Base-by-base conservation (phyloP, 2,888 invertebrate species). In the Acleris literana region DNA sequence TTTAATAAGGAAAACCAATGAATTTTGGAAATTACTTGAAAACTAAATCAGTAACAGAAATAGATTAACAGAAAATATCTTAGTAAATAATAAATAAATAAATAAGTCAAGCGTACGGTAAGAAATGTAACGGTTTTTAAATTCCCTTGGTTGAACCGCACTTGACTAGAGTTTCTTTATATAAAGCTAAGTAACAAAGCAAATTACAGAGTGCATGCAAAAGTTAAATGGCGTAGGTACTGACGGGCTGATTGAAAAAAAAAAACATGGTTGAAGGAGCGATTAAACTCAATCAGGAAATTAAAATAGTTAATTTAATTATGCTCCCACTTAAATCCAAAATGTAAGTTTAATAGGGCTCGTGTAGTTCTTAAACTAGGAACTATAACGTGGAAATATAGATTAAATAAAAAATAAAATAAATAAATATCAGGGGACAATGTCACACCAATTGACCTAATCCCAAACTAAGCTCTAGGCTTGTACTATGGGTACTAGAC, bases 171-270 rank as follows among this genome's bases (percentile, higher is more conserved):
- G 13, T 39, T 54, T 56, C 16, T 56, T 22, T 56, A 43, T 46
- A n/a, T 46, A n/a, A 46, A 43, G 16, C 44, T 22, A 43, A 48
- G 49, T 48, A 49, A 63, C 51, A 51, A 60, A 52, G 49, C 18
- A 55, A 60, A 60, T 60, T 54, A 49, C 49, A 60, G 59, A 16
- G 29, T 64, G 60, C 59, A 60, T 55, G 59, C 59, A 25, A 43
- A 57, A 54, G 20, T 18, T 63, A 59, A 55, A 48, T 49, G 18
- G 29, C 17, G 22, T n/a, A 20, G 6, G 20, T n/a, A 43, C 43
- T 20, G n/a, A 5, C 20, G 22, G 57, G 29, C 9, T 51, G 43
- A 46, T 22, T 22, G 33, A 16, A 25, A 46, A 29, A 58, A n/a
- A 52, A 54, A 59, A 55, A 60, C 48, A 18, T 48, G 22, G 18